These are phyloP conservation scores for Rhagonycha fulva DNA, from an alignment of 2,888 invertebrate genomes.

Conservation along the genomic window DNA sequence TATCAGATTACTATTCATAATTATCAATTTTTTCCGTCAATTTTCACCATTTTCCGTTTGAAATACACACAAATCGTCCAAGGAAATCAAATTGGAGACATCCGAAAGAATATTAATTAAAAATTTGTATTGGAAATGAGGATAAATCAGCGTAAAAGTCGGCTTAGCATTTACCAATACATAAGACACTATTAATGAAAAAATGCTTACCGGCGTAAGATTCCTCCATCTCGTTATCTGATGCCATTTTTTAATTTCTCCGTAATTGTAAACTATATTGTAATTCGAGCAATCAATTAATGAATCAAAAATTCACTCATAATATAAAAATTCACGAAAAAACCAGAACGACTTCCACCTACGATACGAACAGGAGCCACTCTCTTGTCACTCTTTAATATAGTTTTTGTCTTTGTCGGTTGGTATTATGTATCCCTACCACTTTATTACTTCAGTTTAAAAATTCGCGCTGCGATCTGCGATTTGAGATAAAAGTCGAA, in stretches of 20 bases:
- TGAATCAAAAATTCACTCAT: conserved; percentile 24
- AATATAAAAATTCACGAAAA: conserved; percentile 30
- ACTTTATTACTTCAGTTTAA: neutral
- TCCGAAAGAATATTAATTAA: neutral
- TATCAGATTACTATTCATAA: conserved; percentile 48
- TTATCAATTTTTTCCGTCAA: conserved; percentile 40
- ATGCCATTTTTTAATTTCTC: conserved; percentile 69
- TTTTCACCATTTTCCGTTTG: neutral
- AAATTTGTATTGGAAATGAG: conserved; percentile 2
- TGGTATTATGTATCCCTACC: conserved; percentile 7
- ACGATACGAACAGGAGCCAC: conserved; percentile 26
- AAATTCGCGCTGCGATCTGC: neutral
- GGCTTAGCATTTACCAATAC: conserved; percentile 45
- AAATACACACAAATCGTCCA: neutral
- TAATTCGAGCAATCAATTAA: neutral
- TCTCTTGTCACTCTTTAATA: conserved; percentile 34
- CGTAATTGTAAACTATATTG: neutral
- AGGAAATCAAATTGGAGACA: neutral
- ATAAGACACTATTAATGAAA: conserved; percentile 42
- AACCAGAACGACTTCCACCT: conserved; percentile 33
- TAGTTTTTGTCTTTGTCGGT: conserved; percentile 26
- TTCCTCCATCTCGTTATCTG: conserved; percentile 87
- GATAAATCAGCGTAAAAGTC: conserved; percentile 37
- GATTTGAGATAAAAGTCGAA: neutral
- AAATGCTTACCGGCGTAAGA: conserved; percentile 79